Evolutionary conservation across 2,113 vertebrate genomes (phyloP), one percentile per base, ranked within the genome.

Genomic region (Datnioides undecimradiatus): DNA sequence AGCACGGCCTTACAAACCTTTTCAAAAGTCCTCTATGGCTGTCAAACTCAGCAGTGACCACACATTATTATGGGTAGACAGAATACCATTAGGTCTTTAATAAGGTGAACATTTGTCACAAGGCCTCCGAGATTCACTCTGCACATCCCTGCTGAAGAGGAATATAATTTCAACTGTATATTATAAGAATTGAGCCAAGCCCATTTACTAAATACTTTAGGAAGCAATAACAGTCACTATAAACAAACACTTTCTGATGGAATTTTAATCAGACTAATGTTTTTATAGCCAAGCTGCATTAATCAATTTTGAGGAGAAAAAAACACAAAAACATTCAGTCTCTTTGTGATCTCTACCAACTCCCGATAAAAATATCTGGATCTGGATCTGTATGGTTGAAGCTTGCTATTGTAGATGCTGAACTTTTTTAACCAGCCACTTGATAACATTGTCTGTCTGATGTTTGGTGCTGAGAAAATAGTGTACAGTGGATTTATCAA

Each of bases 1-100:
- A 67, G 55, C 71, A 36, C n/a, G 58, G 83, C 40, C 55, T 65
- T 51, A 58, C 67, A 81, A 79, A 84, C 64, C 70, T 78, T 73
- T 77, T 54, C 31, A 62, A 43, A 67, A 58, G 57, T 83, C 25
- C 33, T 64, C 51, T 68, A 49, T 51, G 29, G 66, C 43, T 57
- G 46, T 36, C 59, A 46, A 68, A 72, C 86, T 65, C 52, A 82
- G 29, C 34, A 48, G 66, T 75, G 81, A 83, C 73, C 73, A 46
- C 55, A 64, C 49, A 60, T 71, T 48, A 64, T 45, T 52, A 13
- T 69, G 36, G 58, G 38, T 36, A 45, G 38, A 51, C 34, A 46
- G 36, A 65, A 34, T 5, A 62, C 21, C 12, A 68, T 65, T 45
- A 80, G 23, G 21, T 43, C 66, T 68, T 84, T 73, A 73, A 87